phyloP scores from a whole-genome alignment of 2,797 vertebrate species.

The Allobates femoralis region DNA sequence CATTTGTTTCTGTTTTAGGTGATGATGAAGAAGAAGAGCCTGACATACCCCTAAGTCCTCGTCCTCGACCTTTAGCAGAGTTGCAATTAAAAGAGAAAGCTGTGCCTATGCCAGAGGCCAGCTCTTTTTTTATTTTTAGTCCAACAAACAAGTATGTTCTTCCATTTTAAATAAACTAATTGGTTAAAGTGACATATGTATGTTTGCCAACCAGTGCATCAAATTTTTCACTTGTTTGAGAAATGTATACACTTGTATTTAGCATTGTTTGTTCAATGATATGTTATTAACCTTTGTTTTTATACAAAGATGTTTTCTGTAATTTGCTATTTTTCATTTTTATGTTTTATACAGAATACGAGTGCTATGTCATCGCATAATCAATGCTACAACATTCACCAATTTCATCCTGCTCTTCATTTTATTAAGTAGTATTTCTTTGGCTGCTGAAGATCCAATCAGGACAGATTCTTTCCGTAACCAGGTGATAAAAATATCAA shows the following conservation, averaged over 20 bases:
- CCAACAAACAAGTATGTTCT: constrained; percentile 92
- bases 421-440: constrained; percentile 93
- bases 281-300: too few species aligned
- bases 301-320: not conserved
- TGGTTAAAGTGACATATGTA: not conserved
- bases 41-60: constrained; percentile 90
- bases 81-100: constrained; percentile 97
- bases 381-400: constrained; percentile 96
- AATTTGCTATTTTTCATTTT: not conserved
- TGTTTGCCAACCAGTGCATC: not conserved
- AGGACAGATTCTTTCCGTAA: constrained; percentile 91
- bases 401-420: constrained; percentile 98
- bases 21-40: constrained; percentile 98
- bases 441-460: constrained; percentile 97
- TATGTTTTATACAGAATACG: constrained; percentile 80
- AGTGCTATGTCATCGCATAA: constrained; percentile 91
- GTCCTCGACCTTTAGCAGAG: constrained; percentile 94
- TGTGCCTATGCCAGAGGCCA: constrained; percentile 93
- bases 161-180: not conserved
- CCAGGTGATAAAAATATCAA: constrained; percentile 75
- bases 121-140: constrained; percentile 96
- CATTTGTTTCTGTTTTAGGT: constrained; percentile 73
- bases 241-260: not conserved
- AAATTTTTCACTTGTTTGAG: not conserved
- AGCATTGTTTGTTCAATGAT: not conserved